phyloP scores from a whole-genome alignment of 23 tunicate species.

The Corella eumyota region DNA sequence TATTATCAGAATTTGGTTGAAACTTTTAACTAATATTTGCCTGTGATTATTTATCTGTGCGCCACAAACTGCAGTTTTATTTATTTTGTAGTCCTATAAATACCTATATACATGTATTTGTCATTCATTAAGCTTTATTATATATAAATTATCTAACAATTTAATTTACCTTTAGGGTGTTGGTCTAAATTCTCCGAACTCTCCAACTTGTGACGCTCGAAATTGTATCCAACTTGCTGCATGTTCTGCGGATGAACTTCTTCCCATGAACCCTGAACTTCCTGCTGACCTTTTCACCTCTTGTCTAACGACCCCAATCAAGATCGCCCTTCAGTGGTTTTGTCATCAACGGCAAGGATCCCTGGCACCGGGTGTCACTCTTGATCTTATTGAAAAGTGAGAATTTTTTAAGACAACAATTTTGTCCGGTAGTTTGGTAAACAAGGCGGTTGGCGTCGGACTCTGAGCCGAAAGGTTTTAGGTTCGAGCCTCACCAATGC shows the following conservation, averaged over 20 bases:
- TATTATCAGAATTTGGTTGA: too few relatives aligned
- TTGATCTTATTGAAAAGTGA: constrained; percentile 81
- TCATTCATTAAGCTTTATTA: too few relatives aligned
- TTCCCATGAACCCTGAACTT: constrained; percentile 91
- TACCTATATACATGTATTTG: too few relatives aligned
- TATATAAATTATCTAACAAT: too few relatives aligned
- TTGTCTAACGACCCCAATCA: constrained; percentile 92
- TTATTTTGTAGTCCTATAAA: too few relatives aligned
- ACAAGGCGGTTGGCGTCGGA: neutral
- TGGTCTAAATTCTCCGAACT: constrained; percentile 16
- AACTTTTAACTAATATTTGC: too few relatives aligned
- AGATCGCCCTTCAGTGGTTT: constrained; percentile 95
- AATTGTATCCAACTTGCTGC: constrained; percentile 91
- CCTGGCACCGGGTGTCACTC: constrained; percentile 48
- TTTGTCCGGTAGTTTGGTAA: neutral
- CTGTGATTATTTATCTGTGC: too few relatives aligned
- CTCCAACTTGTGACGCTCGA: constrained; percentile 49
- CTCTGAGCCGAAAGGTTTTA: neutral
- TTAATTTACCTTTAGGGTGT: neutral
- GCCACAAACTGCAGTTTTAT: too few relatives aligned
- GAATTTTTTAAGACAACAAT: constrained; percentile 1
- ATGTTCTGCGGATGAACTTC: constrained; percentile 68
- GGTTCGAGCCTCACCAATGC: too few relatives aligned
- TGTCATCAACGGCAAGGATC: constrained; percentile 70
- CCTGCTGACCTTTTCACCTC: constrained; percentile 95